A percentile compares a stretch with the other conserved stretches of the same genome.
phyloP scores from a whole-genome alignment of 2,113 vertebrate genomes.

The Uropsilus gracilis region DNA sequence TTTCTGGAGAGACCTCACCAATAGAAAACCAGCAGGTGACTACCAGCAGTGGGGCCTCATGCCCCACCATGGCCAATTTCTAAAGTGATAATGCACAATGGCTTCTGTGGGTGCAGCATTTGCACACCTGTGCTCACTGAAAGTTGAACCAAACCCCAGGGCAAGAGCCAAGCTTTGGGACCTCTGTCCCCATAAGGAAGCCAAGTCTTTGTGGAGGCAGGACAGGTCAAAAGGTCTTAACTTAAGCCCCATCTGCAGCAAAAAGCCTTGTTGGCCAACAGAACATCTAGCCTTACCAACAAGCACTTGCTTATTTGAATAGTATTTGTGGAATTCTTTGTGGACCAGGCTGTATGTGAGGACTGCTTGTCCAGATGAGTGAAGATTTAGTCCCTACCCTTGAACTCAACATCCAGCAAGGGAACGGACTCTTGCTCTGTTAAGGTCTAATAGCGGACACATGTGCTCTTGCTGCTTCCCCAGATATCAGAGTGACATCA shows the following conservation, averaged over 20 bases:
- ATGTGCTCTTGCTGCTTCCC: neutral
- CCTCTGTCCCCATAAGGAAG: neutral
- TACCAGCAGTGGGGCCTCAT: neutral
- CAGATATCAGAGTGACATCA: neutral
- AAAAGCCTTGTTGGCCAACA: neutral
- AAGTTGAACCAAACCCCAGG: neutral
- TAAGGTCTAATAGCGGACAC: neutral
- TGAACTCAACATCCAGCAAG: neutral
- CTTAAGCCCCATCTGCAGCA: neutral
- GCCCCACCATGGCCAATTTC: neutral
- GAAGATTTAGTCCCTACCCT: neutral
- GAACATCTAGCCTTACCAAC: neutral
- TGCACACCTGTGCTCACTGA: neutral
- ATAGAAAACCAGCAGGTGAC: neutral
- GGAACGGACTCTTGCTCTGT: neutral
- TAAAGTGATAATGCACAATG: neutral
- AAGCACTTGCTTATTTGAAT: neutral
- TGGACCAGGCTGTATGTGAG: neutral
- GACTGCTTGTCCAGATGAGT: neutral
- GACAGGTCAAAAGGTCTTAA: neutral
- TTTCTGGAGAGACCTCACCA: neutral
- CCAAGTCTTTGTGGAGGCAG: neutral
- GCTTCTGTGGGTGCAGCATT: neutral
- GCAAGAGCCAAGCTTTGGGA: neutral
- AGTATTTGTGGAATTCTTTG: neutral